Percentiles rank a stretch among this genome's conserved stretches.
Evolutionary conservation across 2,888 invertebrate species (phyloP).

Genomic region (Apotomis betuletana): DNA sequence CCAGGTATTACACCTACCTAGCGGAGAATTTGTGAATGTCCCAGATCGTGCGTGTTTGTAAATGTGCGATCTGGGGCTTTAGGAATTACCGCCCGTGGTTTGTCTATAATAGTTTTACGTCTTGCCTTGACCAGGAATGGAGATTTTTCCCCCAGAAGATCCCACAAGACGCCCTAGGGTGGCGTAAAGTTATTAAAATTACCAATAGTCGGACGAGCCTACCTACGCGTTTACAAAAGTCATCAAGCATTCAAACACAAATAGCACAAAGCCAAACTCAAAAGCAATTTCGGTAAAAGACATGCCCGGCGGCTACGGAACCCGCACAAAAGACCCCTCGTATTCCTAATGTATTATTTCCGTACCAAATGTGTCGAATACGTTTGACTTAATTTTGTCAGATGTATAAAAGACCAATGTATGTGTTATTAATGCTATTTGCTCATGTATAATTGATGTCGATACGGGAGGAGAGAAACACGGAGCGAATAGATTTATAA

Average conservation of each 20-base stretch:
- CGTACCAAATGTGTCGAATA: constrained; percentile 37
- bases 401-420: constrained; percentile 16
- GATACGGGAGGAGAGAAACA: constrained; percentile 2
- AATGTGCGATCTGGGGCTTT: too few species aligned
- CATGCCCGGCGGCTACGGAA: constrained; percentile 33
- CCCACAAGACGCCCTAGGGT: too few species aligned
- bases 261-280: constrained; percentile 43
- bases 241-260: constrained; percentile 41
- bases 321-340: constrained; percentile 51
- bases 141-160: too few species aligned
- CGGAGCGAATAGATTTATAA: not conserved
- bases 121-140: too few species aligned
- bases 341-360: constrained; percentile 56
- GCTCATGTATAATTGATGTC: constrained; percentile 31
- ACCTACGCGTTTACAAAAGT: constrained; percentile 2
- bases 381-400: constrained; percentile 26
- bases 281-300: constrained; percentile 73
- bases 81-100: too few species aligned
- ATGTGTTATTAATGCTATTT: constrained; percentile 11
- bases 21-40: too few species aligned
- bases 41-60: too few species aligned
- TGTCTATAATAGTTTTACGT: too few species aligned
- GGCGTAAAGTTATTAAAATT: too few species aligned
- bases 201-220: not conserved
- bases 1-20: too few species aligned